phyloP scores from a whole-genome alignment of 2,113 vertebrate genomes.

The Colinus virginianus region DNA sequence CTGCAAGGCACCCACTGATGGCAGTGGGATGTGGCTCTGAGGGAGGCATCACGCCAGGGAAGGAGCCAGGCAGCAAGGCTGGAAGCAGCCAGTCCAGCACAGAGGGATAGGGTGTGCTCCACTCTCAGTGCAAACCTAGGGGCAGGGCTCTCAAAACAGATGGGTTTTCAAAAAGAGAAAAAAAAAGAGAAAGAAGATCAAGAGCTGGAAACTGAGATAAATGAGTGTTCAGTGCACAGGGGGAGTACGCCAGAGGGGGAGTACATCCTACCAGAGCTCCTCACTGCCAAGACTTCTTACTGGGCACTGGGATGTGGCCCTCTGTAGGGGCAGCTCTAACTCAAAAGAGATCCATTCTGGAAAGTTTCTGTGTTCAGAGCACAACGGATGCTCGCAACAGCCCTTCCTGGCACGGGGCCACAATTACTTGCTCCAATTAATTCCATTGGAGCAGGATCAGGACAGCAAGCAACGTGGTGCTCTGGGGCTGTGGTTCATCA shows the following conservation, averaged over 20 bases:
- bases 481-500: background rate
- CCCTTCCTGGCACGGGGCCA: rapidly evolving
- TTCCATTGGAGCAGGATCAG: background rate
- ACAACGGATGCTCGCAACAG: background rate
- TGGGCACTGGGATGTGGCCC: background rate
- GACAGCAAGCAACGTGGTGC: background rate
- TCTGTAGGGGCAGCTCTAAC: background rate
- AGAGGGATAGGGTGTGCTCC: background rate
- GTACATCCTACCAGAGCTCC: background rate
- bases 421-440: rapidly evolving
- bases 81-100: background rate
- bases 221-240: rapidly evolving
- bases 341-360: background rate
- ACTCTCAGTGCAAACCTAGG: background rate
- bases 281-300: background rate
- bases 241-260: background rate
- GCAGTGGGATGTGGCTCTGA: background rate
- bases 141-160: background rate
- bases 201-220: background rate
- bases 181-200: background rate
- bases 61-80: rapidly evolving
- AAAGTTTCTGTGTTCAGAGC: rapidly evolving
- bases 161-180: background rate
- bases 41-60: background rate
- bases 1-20: background rate